A percentile compares a stretch with the other conserved stretches of the same genome.
Conservation (phyloP, 2,888 invertebrate genomes). For the Papilio elwesi region DNA sequence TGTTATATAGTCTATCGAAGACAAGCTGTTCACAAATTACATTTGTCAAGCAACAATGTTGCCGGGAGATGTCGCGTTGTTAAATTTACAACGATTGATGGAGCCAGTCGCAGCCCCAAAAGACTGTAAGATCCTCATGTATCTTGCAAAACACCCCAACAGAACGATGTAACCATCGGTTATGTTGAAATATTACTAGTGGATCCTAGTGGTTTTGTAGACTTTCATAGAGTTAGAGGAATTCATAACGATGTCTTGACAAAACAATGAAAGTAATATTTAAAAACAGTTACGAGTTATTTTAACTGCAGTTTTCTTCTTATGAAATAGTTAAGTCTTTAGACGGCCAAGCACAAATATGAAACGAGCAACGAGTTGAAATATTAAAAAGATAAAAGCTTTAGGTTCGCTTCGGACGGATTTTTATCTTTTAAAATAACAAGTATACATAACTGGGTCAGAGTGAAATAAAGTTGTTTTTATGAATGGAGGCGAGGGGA, state of each 20-base stretch:
- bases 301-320: neutral
- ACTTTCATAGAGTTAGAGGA: too few relatives aligned
- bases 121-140: too few relatives aligned
- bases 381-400: constrained; percentile 11
- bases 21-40: neutral
- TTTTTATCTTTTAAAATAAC: constrained; percentile 17
- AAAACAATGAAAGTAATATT: neutral
- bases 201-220: too few relatives aligned
- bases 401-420: neutral
- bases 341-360: neutral
- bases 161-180: too few relatives aligned
- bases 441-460: constrained; percentile 26
- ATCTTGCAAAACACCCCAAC: too few relatives aligned
- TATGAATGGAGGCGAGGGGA: constrained; percentile 1
- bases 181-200: too few relatives aligned
- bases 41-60: neutral
- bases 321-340: neutral
- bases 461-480: constrained; percentile 9
- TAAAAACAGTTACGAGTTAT: neutral
- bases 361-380: constrained; percentile 6
- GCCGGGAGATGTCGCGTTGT: neutral
- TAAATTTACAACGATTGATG: too few relatives aligned
- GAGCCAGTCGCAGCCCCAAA: too few relatives aligned
- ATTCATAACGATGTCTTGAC: too few relatives aligned
- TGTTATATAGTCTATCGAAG: neutral